These are phyloP conservation scores for Malacoraja senta DNA, from an alignment of 2,797 vertebrate genomes.

Conservation along the genomic window DNA sequence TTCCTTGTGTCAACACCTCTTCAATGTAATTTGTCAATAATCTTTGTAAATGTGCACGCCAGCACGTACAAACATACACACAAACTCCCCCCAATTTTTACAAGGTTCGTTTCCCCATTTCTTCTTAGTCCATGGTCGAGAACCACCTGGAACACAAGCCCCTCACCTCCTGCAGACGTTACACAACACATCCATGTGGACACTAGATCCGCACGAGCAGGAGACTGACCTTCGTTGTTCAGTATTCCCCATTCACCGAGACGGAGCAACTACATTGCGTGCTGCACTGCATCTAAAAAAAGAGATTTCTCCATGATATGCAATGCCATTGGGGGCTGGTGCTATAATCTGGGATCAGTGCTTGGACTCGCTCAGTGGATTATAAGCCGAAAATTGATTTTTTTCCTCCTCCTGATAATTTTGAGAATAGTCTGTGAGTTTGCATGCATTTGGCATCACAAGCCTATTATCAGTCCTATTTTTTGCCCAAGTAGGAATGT, in stretches of 20 bases:
- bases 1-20: neutral
- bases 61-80: neutral
- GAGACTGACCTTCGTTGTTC: neutral
- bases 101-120: neutral
- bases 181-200: neutral
- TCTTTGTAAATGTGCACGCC: neutral
- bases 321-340: neutral
- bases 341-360: conserved; percentile 19
- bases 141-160: neutral
- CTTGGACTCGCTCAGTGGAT: neutral
- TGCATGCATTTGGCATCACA: neutral
- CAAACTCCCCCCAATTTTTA: neutral
- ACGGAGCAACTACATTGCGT: neutral
- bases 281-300: neutral
- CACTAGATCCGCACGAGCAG: neutral
- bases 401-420: neutral
- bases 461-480: neutral
- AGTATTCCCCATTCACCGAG: neutral
- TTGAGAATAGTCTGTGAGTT: neutral
- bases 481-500: neutral
- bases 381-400: neutral
- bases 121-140: neutral
- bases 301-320: neutral
- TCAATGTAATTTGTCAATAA: neutral
- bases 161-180: neutral